Evolutionary conservation across 2,113 vertebrate genomes (phyloP), one percentile per base, ranked within the genome.

Genomic region (Pholis gunnellus): DNA sequence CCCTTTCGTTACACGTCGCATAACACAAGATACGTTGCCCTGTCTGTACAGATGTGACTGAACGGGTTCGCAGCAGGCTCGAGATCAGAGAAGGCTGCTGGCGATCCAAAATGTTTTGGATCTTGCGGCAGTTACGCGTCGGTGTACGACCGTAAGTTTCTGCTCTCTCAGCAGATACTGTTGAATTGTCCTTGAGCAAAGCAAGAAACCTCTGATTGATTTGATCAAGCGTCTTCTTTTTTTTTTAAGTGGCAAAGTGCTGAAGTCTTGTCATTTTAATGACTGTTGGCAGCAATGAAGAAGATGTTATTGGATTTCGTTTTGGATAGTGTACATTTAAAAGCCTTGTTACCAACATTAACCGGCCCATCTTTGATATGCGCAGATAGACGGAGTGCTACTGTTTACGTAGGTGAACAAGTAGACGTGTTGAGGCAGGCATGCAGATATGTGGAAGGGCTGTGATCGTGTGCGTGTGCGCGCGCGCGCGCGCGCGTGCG

Each of bases 391-490:
- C 52, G 52, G 56, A 81, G 57, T 2, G 22, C 73, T 78, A 27
- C 63, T 76, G 67, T 87, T 86, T 60, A 81, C 56, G 66, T 60
- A 72, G 69, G 46, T 5, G 31, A 82, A 79, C 44, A 67, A 57
- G 22, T 34, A 5, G 67, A 73, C 85, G 18, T 60, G 89, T 81
- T 61, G 72, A 71, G 81, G 61, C 89, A 84, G 66, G 78, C 31
- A 25, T 83, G 46, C 48, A 77, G 67, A 83, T 77, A 56, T 81
- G 67, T 74, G 44, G 77, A 78, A 73, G 59, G 14, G 29, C 40
- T 54, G 56, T 42, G 70, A 46, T 72, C 11, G 40, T 84, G 72
- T 68, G 29, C 63, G 20, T 13, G 13, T 42, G 29, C 13, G 17
- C 36, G 29, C 69, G n/a, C n/a, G n/a, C n/a, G n/a, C 11, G 40